Base-by-base conservation (phyloP, 2,113 vertebrate genomes). In the Pipra filicauda region DNA sequence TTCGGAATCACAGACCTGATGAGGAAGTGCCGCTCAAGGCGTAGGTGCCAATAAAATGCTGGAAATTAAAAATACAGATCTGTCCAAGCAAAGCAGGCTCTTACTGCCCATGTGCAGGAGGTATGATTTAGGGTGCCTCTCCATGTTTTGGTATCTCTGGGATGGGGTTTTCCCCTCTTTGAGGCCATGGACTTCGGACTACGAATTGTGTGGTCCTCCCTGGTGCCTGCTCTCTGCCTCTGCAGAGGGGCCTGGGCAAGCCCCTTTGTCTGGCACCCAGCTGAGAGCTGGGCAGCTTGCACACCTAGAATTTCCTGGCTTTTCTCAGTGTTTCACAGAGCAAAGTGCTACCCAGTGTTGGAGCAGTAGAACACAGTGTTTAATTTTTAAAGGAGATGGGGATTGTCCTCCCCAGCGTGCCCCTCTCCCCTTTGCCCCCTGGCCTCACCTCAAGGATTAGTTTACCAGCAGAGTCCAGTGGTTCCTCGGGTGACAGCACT, bases 391-490 rank as follows among this genome's bases (percentile, higher is more conserved):
- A 81, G 75, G 48, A 80, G 82, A 14, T 44, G 21, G 30, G 20
- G 41, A 52, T 83, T 82, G 48, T 18, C 37, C 73, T 80, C 58
- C 61, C 39, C 35, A 75, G 39, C 4, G 48, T 4, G 8, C 23
- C 31, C 16, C 27, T 67, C 30, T 67, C 33, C 46, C 69, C 66
- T 91, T 85, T 94, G 81, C 65, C 65, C 75, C 24, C 12, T 2
- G 1, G n/a, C 23, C 65, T 81, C 48, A 33, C 41, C 49, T 73
- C 28, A 67, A 61, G 80, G 74, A 69, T 87, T 78, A 46, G 5
- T 72, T 95, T 94, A 49, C 76, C 86, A 81, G 41, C 44, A 81
- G 79, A 89, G 58, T 24, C 61, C 65, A 81, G 80, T 10, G 82
- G 72, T 74, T 91, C 92, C 90, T 96, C 0, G 0, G 70, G 71